Evolutionary conservation across 2,888 invertebrate species (phyloP).

Genomic region (Oasisia sp.): DNA sequence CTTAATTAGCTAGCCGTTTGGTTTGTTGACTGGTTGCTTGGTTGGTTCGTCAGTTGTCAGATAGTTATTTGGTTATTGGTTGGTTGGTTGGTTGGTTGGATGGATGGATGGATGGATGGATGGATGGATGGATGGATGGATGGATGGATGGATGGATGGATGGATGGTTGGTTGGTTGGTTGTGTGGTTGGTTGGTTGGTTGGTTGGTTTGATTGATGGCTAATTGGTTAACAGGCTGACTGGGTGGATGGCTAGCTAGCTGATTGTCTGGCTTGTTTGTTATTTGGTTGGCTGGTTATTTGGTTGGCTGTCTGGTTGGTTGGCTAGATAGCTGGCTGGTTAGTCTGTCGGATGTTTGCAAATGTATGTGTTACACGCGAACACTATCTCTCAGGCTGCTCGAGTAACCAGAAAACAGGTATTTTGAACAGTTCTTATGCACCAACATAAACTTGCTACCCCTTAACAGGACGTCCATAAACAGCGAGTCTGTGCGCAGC

Average conservation of each 20-base stretch:
- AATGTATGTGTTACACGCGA: too few relatives aligned
- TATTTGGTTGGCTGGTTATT: too few relatives aligned
- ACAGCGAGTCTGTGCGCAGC: not conserved
- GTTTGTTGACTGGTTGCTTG: not conserved
- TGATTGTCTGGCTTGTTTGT: not conserved
- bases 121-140: not conserved
- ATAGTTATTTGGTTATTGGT: not conserved
- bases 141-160: not conserved
- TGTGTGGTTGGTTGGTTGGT: not conserved
- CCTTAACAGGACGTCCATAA: too few relatives aligned
- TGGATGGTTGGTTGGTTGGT: not conserved
- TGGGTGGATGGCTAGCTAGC: not conserved
- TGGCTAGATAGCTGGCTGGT: too few relatives aligned
- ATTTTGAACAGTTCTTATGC: too few relatives aligned
- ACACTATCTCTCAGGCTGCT: too few relatives aligned
- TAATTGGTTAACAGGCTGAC: not conserved
- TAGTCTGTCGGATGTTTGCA: too few relatives aligned
- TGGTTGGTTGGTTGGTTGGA: not conserved
- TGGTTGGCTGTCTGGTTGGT: too few relatives aligned
- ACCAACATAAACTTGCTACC: too few relatives aligned
- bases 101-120: not conserved
- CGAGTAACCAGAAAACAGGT: too few relatives aligned
- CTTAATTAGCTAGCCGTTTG: too few relatives aligned
- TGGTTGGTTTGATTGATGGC: not conserved
- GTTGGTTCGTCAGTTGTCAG: not conserved